Evolutionary conservation across 1,140 invertebrate genomes (phyloP), one percentile per base, ranked within the genome.

Genomic region (Diabrotica undecimpunctata): DNA sequence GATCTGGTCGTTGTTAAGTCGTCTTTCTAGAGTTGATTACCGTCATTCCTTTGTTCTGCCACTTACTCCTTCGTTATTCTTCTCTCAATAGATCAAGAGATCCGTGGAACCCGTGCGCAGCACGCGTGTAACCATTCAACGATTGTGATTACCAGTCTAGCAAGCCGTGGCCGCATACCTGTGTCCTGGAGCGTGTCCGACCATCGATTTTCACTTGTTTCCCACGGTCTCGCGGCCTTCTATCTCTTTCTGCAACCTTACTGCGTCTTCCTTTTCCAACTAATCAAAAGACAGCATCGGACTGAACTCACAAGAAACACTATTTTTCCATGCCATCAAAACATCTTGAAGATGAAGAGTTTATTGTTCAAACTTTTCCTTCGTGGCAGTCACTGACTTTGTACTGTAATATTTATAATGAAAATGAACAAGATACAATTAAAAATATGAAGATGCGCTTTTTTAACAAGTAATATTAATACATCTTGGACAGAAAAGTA

Each of bases 101-200:
- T 46, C 54, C 50, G 10, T 9, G 54, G 56, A 41, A 14, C 65
- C 60, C 65, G 65, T 66, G 65, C 65, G 52, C 65, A 66, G 65
- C 65, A 66, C 65, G 65, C 65, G 65, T 66, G 65, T 55, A 66
- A 66, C 65, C 59, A 46, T 58, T 66, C 59, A 56, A 52, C 14
- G 65, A 66, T 66, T 62, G 41, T 46, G 41, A 46, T 46, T 46
- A 54, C 61, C 25, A 50, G 39, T 62, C 61, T 36, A 62, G 61
- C 61, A 54, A 59, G 62, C 62, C 62, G 54, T 62, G 68, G 61
- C 65, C 62, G 59, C 68, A 70, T 70, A 65, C 68, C 68, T 62
- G 55, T 70, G 39, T 64, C 63, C 53, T 66, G 68, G 62, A 70
- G 68, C 68, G 68, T 70, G 68, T 70, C 68, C 65, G 54, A 54